Evolutionary conservation across 2,797 vertebrate genomes (phyloP).

Genomic region (Tragopan temminckii): DNA sequence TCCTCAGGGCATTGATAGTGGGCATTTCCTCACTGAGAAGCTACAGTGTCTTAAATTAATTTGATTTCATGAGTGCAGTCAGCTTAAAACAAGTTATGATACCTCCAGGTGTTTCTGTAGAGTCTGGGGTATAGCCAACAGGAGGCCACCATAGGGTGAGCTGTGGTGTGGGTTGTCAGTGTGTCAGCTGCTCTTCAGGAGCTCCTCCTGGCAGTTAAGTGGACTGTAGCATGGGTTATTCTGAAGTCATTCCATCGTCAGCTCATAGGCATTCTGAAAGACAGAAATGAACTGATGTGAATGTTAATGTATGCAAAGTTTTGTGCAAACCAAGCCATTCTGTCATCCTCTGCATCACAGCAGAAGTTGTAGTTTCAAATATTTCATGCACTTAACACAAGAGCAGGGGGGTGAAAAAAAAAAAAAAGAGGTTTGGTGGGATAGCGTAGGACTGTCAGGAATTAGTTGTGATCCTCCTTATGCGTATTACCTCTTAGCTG

Average conservation of each 20-base stretch:
- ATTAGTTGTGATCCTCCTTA: constrained; percentile 64
- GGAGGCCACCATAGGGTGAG: background rate
- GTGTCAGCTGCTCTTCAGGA: background rate
- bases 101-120: background rate
- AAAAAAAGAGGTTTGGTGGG: background rate
- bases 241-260: background rate
- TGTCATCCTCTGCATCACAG: background rate
- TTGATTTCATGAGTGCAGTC: accelerated
- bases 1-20: background rate
- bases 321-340: background rate
- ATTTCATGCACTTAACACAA: accelerated
- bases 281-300: background rate
- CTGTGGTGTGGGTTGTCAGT: background rate
- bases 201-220: accelerated
- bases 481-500: constrained; percentile 9
- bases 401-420: background rate
- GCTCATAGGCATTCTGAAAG: background rate
- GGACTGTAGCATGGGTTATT: background rate
- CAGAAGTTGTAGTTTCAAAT: background rate
- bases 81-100: background rate
- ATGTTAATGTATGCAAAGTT: background rate
- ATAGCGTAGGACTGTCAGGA: background rate
- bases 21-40: background rate
- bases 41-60: background rate
- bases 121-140: background rate